Conservation (phyloP, 2,797 vertebrate species). For the Neomorphus geoffroyi region DNA sequence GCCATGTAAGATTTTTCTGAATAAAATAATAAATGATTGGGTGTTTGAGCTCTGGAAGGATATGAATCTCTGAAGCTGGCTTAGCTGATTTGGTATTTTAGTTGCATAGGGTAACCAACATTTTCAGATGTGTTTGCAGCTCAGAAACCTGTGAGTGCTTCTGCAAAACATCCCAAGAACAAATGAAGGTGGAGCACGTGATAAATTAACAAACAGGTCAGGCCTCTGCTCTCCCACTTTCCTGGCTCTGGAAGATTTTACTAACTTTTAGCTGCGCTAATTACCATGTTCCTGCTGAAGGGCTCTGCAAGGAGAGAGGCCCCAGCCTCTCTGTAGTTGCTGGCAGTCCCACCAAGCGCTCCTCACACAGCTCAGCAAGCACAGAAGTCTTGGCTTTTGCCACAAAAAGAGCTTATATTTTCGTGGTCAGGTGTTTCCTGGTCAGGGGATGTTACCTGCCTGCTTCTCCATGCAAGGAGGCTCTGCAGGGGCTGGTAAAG, state of each 20-base stretch:
- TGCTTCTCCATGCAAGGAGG: neutral
- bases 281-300: neutral
- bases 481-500: neutral
- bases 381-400: neutral
- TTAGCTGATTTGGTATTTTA: neutral
- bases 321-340: neutral
- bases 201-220: neutral
- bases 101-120: neutral
- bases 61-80: neutral
- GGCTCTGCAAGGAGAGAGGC: neutral
- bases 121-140: neutral
- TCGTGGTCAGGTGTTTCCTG: neutral
- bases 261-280: neutral
- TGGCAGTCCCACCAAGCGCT: neutral
- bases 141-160: neutral
- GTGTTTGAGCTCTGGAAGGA: neutral
- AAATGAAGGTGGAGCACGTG: neutral
- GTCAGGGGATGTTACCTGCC: neutral
- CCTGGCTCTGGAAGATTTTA: neutral
- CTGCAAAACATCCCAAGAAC: neutral
- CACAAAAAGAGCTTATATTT: neutral
- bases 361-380: neutral
- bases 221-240: neutral
- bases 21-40: constrained; percentile 37
- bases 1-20: constrained; percentile 11